A percentile compares a stretch with the other conserved stretches of the same genome.
Conservation (phyloP, 2,888 invertebrate species). For the Pseudeuparius sepicola region DNA sequence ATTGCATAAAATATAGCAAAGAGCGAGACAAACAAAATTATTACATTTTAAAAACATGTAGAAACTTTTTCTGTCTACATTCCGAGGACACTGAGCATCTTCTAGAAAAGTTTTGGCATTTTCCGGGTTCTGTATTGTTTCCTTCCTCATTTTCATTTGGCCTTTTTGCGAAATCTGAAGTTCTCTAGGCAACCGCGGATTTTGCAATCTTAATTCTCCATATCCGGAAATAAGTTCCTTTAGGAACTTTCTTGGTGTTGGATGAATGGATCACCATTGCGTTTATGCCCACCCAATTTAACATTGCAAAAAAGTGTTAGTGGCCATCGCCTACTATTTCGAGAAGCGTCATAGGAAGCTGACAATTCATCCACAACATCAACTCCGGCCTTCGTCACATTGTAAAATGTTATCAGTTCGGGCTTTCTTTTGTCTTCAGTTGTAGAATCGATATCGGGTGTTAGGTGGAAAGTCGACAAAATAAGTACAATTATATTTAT, state of each 20-base stretch:
- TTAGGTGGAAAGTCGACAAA: constrained; percentile 2
- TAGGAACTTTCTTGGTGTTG: neutral
- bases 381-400: constrained; percentile 1
- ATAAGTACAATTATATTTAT: neutral
- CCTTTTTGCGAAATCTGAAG: constrained; percentile 1
- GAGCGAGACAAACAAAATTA: constrained; percentile 2
- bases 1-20: neutral
- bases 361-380: constrained; percentile 3
- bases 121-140: constrained; percentile 3
- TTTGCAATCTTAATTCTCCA: constrained; percentile 1
- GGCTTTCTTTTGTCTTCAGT: constrained; percentile 2
- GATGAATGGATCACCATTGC: too few species aligned
- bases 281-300: too few species aligned
- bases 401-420: constrained; percentile 2
- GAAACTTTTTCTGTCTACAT: constrained; percentile 2
- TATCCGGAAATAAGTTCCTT: constrained; percentile 1
- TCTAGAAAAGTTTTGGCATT: constrained; percentile 2
- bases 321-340: constrained; percentile 3
- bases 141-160: neutral
- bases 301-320: constrained; percentile 2
- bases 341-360: constrained; percentile 1
- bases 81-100: constrained; percentile 1
- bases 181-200: constrained; percentile 1
- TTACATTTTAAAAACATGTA: constrained; percentile 1
- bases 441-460: neutral